Percentiles rank a stretch among this genome's conserved stretches.
phyloP scores from a whole-genome alignment of 1,140 invertebrate genomes.

The Phocides pigmalion region DNA sequence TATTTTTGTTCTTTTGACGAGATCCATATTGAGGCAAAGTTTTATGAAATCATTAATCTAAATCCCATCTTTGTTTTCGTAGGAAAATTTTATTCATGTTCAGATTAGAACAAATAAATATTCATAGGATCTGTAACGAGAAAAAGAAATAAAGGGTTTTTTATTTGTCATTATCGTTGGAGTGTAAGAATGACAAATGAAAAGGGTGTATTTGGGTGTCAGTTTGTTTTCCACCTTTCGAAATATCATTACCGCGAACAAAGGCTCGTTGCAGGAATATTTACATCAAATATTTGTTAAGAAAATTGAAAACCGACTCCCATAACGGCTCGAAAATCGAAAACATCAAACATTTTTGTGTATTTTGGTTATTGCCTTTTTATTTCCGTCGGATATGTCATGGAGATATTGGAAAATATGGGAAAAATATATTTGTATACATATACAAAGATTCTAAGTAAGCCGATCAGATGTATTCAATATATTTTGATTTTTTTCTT shows the following conservation, averaged over 20 bases:
- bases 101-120: neutral
- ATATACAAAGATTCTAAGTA: no score
- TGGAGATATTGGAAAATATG: no score
- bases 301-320: conserved; percentile 11
- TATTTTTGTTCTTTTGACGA: no score
- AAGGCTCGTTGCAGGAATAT: conserved; percentile 4
- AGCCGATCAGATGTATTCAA: no score
- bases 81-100: neutral
- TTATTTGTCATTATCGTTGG: conserved; percentile 5
- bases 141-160: neutral
- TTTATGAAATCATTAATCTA: no score
- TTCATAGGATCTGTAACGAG: neutral
- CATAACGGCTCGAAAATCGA: neutral
- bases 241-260: conserved; percentile 20
- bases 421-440: no score
- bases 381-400: no score
- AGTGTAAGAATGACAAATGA: conserved; percentile 11
- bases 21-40: no score
- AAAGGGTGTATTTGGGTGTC: conserved; percentile 1
- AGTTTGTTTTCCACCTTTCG: conserved; percentile 5
- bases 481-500: no score
- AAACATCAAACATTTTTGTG: neutral
- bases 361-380: no score
- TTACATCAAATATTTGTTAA: conserved; percentile 3
- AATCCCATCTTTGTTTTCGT: no score